Base-by-base conservation (phyloP, 2,888 invertebrate genomes). In the Thelaira solivaga region DNA sequence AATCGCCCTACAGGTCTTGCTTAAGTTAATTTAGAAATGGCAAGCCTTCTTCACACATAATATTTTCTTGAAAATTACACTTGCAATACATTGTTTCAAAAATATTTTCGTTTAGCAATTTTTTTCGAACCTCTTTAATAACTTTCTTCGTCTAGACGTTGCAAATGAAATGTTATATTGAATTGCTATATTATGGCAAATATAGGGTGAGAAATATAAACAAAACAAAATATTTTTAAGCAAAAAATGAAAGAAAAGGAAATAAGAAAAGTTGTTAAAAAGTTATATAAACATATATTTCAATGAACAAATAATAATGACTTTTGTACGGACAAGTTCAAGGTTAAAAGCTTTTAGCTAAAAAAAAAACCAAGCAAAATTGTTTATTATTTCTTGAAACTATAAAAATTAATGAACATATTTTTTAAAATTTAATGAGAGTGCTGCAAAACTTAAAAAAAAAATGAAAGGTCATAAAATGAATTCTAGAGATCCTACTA, bases 301-400 rank as follows among this genome's bases (percentile, higher is more conserved):
- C 26, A 47, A 47, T 31, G 31, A n/a, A 51, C 43, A 45, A 34
- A 36, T 24, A 51, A 65, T 49, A 49, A 34, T 31, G 8, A 13
- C 22, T 59, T 43, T 53, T 53, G 8, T 64, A 34, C 13, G 39
- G 43, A 57, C 75, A 76, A 76, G 75, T 76, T 76, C 75, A 76
- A 76, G 75, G 75, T 49, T 69, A 68, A 68, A 13, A 41, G n/a
- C 24, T 41, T 16, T 47, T 62, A 10, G 3, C 22, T 39, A 6
- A n/a, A 51, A 22, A 20, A n/a, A n/a, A 72, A 55, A 39, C 24
- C 26, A 1, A 41, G 29, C n/a, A n/a, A 45, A 26, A 16, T 10
- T 22, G 20, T 22, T 43, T 5, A 34, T n/a, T 13, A 26, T 29
- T 18, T 43, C 31, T 20, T 31, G 8, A 20, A 34, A 31, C n/a